A percentile compares a stretch with the other conserved stretches of the same genome.
These are phyloP conservation scores for Corythaeola cristata DNA, from an alignment of 2,113 vertebrate species.

Conservation along the genomic window DNA sequence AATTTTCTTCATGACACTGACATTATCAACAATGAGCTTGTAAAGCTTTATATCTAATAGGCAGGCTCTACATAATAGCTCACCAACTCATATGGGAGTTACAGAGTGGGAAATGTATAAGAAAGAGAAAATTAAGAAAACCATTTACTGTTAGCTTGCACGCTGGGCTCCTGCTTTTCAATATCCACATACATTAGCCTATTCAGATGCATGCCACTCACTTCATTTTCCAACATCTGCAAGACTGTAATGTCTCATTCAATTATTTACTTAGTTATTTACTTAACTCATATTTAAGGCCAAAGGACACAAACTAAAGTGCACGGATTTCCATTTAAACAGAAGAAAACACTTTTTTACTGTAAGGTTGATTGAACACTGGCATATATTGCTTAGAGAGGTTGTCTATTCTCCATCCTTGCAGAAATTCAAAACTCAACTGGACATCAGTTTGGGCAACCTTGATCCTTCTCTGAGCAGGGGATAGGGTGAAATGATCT, in stretches of 20 bases:
- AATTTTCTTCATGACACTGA: constrained; percentile 56
- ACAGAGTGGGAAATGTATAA: constrained; percentile 9
- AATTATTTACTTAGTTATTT: not conserved
- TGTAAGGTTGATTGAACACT: not conserved
- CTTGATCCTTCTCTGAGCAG: not conserved
- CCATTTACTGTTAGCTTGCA: not conserved
- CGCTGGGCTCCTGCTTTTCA: not conserved
- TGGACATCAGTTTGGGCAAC: not conserved
- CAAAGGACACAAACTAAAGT: not conserved
- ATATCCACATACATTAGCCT: not conserved
- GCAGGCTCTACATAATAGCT: constrained; percentile 14
- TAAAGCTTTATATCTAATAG: constrained; percentile 51
- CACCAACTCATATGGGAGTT: not conserved
- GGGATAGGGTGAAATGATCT: not conserved
- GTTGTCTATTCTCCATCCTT: not conserved
- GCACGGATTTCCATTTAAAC: not conserved
- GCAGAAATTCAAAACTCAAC: not conserved
- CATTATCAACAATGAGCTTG: constrained; percentile 42
- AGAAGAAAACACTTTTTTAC: not conserved
- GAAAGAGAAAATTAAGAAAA: constrained; percentile 36
- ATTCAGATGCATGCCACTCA: not conserved
- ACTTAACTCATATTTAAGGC: not conserved
- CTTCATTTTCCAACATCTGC: not conserved
- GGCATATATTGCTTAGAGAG: not conserved
- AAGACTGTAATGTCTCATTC: not conserved